These are phyloP conservation scores for Thunnus albacares DNA, from an alignment of 2,797 vertebrate genomes.

Conservation along the genomic window DNA sequence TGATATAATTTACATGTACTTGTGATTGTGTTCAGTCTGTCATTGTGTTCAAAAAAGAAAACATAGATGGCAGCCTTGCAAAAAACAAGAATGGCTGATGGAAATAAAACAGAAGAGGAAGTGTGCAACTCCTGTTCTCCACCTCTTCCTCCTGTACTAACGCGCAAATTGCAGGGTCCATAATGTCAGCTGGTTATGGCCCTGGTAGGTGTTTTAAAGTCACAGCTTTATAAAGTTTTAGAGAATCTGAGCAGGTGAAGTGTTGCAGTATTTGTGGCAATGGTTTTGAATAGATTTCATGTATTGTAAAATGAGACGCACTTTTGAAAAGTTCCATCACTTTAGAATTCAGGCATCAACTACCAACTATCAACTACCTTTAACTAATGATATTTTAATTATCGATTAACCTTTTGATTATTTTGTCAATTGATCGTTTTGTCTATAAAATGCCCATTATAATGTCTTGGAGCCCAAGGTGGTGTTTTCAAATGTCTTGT, in stretches of 20 bases:
- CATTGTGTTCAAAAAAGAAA: slow-evolving; percentile 15
- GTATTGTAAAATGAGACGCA: neutral
- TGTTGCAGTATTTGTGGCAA: neutral
- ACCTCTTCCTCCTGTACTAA: neutral
- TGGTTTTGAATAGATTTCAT: neutral
- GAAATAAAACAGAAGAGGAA: neutral
- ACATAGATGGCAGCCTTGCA: neutral
- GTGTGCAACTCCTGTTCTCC: neutral
- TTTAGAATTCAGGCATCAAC: too few relatives aligned
- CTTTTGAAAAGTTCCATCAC: neutral
- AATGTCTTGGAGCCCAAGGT: too few relatives aligned
- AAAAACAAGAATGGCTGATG: neutral
- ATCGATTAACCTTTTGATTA: too few relatives aligned
- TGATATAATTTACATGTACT: neutral
- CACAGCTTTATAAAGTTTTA: neutral
- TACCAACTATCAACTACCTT: too few relatives aligned
- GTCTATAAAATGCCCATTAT: too few relatives aligned
- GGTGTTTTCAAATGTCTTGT: too few relatives aligned
- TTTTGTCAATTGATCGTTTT: too few relatives aligned
- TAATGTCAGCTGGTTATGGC: too few relatives aligned
- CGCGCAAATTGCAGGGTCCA: neutral
- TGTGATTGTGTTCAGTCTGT: neutral
- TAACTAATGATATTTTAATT: too few relatives aligned
- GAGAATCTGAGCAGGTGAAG: neutral
- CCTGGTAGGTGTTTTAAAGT: neutral